These are phyloP conservation scores for Crypturellus undulatus DNA, from an alignment of 2,113 vertebrate genomes.

Conservation along the genomic window DNA sequence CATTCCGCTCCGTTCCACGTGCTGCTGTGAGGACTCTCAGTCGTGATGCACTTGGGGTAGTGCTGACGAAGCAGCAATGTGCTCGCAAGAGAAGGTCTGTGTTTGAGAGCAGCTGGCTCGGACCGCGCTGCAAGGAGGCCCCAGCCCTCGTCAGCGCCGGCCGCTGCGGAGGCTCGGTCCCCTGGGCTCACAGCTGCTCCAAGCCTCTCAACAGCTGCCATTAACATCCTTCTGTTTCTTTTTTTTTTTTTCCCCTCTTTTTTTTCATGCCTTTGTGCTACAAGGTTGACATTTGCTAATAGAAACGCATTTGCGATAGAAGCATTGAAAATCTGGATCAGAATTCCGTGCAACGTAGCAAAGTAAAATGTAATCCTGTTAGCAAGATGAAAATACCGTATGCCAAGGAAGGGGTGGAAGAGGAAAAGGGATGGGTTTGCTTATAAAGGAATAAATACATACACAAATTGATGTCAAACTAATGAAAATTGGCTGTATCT, in stretches of 20 bases:
- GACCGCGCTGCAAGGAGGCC: too few relatives aligned
- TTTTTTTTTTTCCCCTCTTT: background rate
- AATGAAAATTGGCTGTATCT: constrained; percentile 28
- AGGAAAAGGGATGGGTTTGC: constrained; percentile 26
- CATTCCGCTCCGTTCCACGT: accelerated
- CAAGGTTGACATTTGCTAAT: background rate
- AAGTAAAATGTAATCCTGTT: constrained; percentile 8
- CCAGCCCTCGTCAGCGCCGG: background rate
- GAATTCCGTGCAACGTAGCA: background rate
- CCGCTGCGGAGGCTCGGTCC: background rate
- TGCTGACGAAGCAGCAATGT: accelerated
- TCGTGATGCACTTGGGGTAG: accelerated
- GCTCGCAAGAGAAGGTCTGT: accelerated
- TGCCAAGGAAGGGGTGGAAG: constrained; percentile 2
- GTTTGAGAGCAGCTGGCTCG: background rate
- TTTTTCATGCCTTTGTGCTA: background rate
- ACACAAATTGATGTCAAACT: background rate
- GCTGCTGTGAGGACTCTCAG: background rate
- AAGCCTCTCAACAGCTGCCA: background rate
- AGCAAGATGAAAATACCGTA: constrained; percentile 12
- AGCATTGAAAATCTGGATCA: background rate
- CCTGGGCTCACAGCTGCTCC: background rate
- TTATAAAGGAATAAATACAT: background rate
- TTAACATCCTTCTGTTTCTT: background rate
- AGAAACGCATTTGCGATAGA: background rate